phyloP scores from a whole-genome alignment of 2,888 invertebrate genomes.

The Balanococcus diminutus region DNA sequence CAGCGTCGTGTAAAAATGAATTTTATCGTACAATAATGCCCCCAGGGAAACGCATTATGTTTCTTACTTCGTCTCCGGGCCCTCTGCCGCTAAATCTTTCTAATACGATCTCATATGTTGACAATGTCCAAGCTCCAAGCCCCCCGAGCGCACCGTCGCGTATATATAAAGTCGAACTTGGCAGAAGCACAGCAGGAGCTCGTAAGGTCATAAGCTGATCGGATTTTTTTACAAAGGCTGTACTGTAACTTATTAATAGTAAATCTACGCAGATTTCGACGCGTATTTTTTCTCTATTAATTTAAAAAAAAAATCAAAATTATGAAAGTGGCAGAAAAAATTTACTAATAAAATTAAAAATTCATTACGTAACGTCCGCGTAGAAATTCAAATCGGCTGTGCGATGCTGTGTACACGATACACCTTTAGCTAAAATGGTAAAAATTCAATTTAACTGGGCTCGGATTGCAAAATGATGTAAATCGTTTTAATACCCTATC shows the following conservation, averaged over 20 bases:
- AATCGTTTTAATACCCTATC: slow-evolving; percentile 36
- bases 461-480: slow-evolving; percentile 32
- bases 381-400: background rate
- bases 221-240: too few relatives aligned
- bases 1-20: slow-evolving; percentile 18
- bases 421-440: background rate
- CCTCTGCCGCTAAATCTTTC: background rate
- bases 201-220: background rate
- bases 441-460: slow-evolving; percentile 22
- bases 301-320: background rate
- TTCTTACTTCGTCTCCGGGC: background rate
- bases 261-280: background rate
- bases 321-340: background rate
- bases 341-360: slow-evolving; percentile 15
- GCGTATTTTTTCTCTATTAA: background rate
- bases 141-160: background rate
- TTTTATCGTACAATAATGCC: slow-evolving; percentile 34
- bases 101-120: background rate
- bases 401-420: background rate
- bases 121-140: background rate
- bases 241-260: background rate
- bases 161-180: slow-evolving; percentile 11
- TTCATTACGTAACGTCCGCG: slow-evolving; percentile 8
- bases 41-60: slow-evolving; percentile 14
- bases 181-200: too few relatives aligned